phyloP scores from a whole-genome alignment of 2,797 vertebrate species.

The Menidia menidia region DNA sequence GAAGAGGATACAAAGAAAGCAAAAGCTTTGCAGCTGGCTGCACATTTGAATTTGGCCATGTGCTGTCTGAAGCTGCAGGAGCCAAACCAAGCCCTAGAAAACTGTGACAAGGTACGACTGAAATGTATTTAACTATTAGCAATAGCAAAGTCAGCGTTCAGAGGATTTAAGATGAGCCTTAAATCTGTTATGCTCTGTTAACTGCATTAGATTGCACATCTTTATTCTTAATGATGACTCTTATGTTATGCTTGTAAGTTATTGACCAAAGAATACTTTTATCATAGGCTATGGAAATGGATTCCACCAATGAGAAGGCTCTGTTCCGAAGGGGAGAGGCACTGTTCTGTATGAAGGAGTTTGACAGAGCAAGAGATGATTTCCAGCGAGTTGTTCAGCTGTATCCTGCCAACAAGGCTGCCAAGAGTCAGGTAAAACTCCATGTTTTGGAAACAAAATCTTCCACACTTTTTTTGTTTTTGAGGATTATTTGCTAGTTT shows the following conservation, averaged over 20 bases:
- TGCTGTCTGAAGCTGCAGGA: constrained; percentile 95
- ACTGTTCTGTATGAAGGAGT: constrained; percentile 91
- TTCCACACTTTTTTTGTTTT: neutral
- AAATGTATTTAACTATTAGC: neutral
- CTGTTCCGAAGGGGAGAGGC: constrained; percentile 95
- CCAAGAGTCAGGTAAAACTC: constrained; percentile 85
- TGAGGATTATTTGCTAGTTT: too few relatives aligned
- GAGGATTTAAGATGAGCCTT: neutral
- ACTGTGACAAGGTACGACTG: constrained; percentile 91
- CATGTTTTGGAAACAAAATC: neutral
- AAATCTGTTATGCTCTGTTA: neutral
- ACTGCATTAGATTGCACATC: neutral
- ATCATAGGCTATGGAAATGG: constrained; percentile 89
- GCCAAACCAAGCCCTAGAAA: constrained; percentile 87
- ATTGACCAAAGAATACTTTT: neutral
- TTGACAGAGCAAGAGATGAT: constrained; percentile 88
- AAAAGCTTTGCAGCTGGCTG: constrained; percentile 89
- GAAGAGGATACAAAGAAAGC: constrained; percentile 85
- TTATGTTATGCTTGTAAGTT: too few relatives aligned
- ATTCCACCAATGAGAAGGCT: constrained; percentile 92
- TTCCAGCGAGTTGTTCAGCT: constrained; percentile 92
- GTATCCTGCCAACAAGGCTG: constrained; percentile 95
- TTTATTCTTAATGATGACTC: neutral
- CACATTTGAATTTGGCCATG: constrained; percentile 95
- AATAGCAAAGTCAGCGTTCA: neutral